A percentile compares a stretch with the other conserved stretches of the same genome.
These are phyloP conservation scores for Blennius ocellaris DNA, from an alignment of 2,113 vertebrate species.

Conservation along the genomic window DNA sequence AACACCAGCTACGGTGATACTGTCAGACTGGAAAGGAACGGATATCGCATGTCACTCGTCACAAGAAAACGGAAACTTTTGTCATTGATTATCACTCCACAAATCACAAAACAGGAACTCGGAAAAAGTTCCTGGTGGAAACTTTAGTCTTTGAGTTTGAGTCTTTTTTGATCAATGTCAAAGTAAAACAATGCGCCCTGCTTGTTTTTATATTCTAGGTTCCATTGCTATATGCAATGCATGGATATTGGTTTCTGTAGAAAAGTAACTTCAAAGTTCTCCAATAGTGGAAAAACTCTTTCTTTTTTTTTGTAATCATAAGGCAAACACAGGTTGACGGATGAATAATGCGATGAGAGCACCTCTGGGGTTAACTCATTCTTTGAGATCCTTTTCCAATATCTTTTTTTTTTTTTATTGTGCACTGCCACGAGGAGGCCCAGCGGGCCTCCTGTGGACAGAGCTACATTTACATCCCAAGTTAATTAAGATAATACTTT, in stretches of 20 bases:
- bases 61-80: too few species aligned
- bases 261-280: background rate
- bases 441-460: conserved; percentile 30
- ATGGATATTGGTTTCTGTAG: background rate
- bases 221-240: too few species aligned
- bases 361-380: conserved; percentile 4
- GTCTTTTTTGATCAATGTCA: too few species aligned
- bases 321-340: background rate
- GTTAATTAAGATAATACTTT: conserved; percentile 61
- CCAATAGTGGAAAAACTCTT: background rate
- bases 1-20: too few species aligned
- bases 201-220: too few species aligned
- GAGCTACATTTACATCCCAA: conserved; percentile 45
- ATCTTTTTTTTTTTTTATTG: background rate
- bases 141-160: too few species aligned
- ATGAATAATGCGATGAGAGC: background rate
- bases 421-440: conserved; percentile 21
- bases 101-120: too few species aligned
- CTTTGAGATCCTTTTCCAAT: conserved; percentile 19
- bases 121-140: too few species aligned
- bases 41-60: too few species aligned
- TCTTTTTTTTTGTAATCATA: background rate
- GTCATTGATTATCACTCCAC: too few species aligned
- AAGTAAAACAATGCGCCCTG: too few species aligned
- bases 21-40: too few species aligned